Percentiles rank a stretch among this genome's conserved stretches.
Conservation (phyloP, 1,140 invertebrate species). For the Hesperophylax magnus region DNA sequence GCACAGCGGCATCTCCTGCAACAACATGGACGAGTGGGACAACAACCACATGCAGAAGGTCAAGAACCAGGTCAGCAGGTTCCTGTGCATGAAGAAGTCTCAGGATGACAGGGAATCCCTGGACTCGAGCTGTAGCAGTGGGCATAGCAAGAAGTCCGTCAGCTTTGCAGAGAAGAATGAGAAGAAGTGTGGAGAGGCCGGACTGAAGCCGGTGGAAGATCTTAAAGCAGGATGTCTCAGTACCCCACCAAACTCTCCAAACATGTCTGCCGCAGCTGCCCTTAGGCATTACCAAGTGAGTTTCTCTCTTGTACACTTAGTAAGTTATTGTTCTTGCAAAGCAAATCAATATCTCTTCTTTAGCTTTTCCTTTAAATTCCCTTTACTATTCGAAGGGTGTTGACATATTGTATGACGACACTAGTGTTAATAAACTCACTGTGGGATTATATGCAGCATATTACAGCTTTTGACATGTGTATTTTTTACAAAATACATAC, state of each 20-base stretch:
- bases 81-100: constrained; percentile 76
- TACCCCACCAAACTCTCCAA: constrained; percentile 81
- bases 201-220: constrained; percentile 64
- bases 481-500: too few species aligned
- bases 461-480: too few species aligned
- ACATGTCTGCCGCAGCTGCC: constrained; percentile 74
- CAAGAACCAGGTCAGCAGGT: constrained; percentile 79
- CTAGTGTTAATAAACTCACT: too few species aligned
- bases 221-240: constrained; percentile 66
- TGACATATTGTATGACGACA: too few species aligned
- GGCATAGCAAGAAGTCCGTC: constrained; percentile 73
- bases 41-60: constrained; percentile 78
- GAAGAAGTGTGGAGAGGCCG: constrained; percentile 60
- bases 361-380: too few species aligned
- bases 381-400: too few species aligned
- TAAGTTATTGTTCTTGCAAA: too few species aligned
- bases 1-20: constrained; percentile 78
- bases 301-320: not conserved
- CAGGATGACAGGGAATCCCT: constrained; percentile 76
- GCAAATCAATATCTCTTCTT: too few species aligned
- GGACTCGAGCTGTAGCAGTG: constrained; percentile 79
- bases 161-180: constrained; percentile 69
- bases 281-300: constrained; percentile 71
- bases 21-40: constrained; percentile 77
- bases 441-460: too few species aligned